Base-by-base conservation (phyloP, 2,797 vertebrate genomes). In the Sardinella longiceps region DNA sequence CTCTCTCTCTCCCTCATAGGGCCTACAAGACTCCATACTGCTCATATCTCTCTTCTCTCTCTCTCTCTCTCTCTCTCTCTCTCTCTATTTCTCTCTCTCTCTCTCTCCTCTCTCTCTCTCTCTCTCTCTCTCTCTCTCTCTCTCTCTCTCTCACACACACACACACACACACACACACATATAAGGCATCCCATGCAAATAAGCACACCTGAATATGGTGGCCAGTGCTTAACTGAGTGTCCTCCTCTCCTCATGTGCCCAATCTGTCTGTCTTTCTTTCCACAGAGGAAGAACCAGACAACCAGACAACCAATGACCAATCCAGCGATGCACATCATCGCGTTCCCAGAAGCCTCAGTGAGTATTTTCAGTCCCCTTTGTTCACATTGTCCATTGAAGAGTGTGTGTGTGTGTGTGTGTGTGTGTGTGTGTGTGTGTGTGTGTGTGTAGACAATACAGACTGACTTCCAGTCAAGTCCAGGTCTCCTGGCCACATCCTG, bases 281-380 rank as follows among this genome's bases (percentile, higher is more conserved):
- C 3, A 77, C 85, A 86, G 86, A 88, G 51, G 88, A 89, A 30
- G 89, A 86, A 88, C 90, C 91, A 87, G 92, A 93, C 28, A 92
- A 93, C 30, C 91, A 92, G 80, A 90, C 92, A 0, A 82, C 90
- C 85, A 89, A 90, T 3, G 91, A 93, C 84, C 88, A 86, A 77
- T 82, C 87, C 10, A 93, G 93, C 85, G 83, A 85, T 84, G 87
- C 87, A 25, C 93, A 91, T 37, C 87, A 89, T 63, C 92, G 95
- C 83, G 90, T 91, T 82, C 80, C 88, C n/a, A 90, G 94, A 89
- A 95, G 94, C 88, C 93, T 95, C 20, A 87, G 94, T 95, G 88
- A 84, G 93, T 92, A 46, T 45, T 80, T 14, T 43, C 18, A 39
- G 48, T 83, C 37, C 15, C 88, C 30, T 81, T 86, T 88, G 82